A percentile compares a stretch with the other conserved stretches of the same genome.
These are phyloP conservation scores for Stenchaetothrips biformis DNA, from an alignment of 2,888 invertebrate species.

Conservation along the genomic window DNA sequence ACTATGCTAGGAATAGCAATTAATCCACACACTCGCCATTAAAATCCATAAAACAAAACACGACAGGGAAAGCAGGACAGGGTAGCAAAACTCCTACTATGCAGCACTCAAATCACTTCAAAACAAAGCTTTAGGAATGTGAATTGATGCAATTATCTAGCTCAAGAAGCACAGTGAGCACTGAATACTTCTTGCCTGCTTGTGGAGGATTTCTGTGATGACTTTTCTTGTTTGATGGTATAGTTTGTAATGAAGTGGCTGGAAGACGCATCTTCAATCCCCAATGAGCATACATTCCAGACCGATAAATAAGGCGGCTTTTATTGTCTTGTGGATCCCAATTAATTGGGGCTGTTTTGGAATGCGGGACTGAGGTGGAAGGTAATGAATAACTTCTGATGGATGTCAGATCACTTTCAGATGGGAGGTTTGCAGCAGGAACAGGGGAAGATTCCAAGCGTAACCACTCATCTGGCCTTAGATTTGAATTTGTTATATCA, in stretches of 20 bases:
- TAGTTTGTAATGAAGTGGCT: conserved; percentile 44
- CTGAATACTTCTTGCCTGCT: conserved; percentile 47
- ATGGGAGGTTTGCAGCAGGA: not conserved
- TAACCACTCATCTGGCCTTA: conserved; percentile 20
- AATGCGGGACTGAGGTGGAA: not conserved
- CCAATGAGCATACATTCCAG: conserved; percentile 87
- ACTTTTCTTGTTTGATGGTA: conserved; percentile 33
- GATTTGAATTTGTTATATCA: conserved; percentile 48
- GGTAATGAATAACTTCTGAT: conserved; percentile 5
- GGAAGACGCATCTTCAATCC: conserved; percentile 85
- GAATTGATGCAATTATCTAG: not conserved
- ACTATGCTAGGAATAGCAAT: no score
- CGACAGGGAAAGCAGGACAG: not conserved
- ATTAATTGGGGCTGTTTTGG: not conserved
- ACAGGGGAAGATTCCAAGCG: conserved; percentile 2
- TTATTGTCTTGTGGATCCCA: conserved; percentile 9
- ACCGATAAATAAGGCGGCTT: conserved; percentile 57
- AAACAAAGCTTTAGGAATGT: not conserved
- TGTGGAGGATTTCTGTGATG: conserved; percentile 48
- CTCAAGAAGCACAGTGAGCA: no score
- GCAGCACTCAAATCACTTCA: not conserved
- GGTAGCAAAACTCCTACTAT: not conserved
- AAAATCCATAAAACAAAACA: not conserved
- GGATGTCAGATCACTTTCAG: not conserved
- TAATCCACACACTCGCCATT: no score